phyloP scores from a whole-genome alignment of 2,888 invertebrate species.

The Macaria liturata region DNA sequence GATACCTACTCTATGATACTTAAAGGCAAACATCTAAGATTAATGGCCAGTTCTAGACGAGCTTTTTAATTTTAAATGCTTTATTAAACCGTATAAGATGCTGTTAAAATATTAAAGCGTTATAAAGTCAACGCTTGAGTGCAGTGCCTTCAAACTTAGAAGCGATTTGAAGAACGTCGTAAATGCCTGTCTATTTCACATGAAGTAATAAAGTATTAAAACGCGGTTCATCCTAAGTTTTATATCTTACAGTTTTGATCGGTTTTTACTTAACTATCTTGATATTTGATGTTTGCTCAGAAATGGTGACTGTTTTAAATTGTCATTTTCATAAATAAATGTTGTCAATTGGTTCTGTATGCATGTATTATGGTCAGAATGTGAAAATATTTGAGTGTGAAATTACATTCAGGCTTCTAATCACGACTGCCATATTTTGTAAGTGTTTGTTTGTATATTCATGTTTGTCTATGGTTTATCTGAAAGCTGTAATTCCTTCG shows the following conservation, averaged over 20 bases:
- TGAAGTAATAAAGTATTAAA: slow-evolving; percentile 66
- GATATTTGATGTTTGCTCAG: too few species aligned
- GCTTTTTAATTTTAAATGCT: slow-evolving; percentile 38
- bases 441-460: too few species aligned
- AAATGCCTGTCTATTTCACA: slow-evolving; percentile 64
- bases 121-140: slow-evolving; percentile 31
- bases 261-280: slow-evolving; percentile 24
- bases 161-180: slow-evolving; percentile 63
- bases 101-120: slow-evolving; percentile 45
- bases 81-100: slow-evolving; percentile 43
- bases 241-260: slow-evolving; percentile 38
- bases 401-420: too few species aligned
- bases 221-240: slow-evolving; percentile 38
- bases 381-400: too few species aligned
- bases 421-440: too few species aligned
- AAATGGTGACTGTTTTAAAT: too few species aligned
- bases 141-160: slow-evolving; percentile 52
- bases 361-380: too few species aligned
- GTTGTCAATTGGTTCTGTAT: too few species aligned
- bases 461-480: too few species aligned
- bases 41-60: slow-evolving; percentile 21
- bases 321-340: too few species aligned
- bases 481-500: too few species aligned
- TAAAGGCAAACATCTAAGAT: slow-evolving; percentile 25
- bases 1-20: slow-evolving; percentile 14